A percentile compares a stretch with the other conserved stretches of the same genome.
These are phyloP conservation scores for Trachythela sp. DNA, from an alignment of 64 coral and sea anemone genomes.

Conservation along the genomic window DNA sequence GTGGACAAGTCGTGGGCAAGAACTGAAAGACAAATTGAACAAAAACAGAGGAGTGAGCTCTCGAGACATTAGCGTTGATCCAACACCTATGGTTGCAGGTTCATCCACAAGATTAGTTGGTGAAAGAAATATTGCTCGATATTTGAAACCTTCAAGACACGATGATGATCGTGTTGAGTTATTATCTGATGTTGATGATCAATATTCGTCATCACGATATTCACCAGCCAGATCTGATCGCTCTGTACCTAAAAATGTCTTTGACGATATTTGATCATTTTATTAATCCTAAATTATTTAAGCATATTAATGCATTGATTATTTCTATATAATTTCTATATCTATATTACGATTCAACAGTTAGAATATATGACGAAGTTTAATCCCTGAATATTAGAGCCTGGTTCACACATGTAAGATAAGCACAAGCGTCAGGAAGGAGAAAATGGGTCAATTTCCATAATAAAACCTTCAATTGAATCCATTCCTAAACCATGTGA, in stretches of 20 bases:
- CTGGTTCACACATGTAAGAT: too few relatives aligned
- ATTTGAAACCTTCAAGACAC: conserved; percentile 46
- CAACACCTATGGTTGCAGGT: conserved; percentile 16
- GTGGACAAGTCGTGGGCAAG: conserved; percentile 7
- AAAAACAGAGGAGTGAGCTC: conserved; percentile 31
- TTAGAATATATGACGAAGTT: too few relatives aligned
- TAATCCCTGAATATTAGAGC: too few relatives aligned
- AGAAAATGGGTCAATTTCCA: too few relatives aligned
- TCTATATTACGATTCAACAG: too few relatives aligned
- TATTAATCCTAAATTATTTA: background rate
- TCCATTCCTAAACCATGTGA: too few relatives aligned
- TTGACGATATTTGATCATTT: conserved; percentile 71
- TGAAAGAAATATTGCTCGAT: conserved; percentile 8
- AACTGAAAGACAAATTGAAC: conserved; percentile 50
- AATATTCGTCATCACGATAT: background rate
- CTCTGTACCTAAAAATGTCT: conserved; percentile 76
- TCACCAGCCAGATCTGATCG: conserved; percentile 9
- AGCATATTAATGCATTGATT: background rate
- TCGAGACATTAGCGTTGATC: background rate
- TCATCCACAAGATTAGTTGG: background rate
- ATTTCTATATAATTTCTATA: too few relatives aligned
- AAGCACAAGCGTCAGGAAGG: too few relatives aligned
- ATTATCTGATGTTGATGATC: conserved; percentile 70
- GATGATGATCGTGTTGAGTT: conserved; percentile 83
- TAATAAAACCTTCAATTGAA: too few relatives aligned